phyloP scores from a whole-genome alignment of 1,140 invertebrate genomes.

The Cotesia typhae region DNA sequence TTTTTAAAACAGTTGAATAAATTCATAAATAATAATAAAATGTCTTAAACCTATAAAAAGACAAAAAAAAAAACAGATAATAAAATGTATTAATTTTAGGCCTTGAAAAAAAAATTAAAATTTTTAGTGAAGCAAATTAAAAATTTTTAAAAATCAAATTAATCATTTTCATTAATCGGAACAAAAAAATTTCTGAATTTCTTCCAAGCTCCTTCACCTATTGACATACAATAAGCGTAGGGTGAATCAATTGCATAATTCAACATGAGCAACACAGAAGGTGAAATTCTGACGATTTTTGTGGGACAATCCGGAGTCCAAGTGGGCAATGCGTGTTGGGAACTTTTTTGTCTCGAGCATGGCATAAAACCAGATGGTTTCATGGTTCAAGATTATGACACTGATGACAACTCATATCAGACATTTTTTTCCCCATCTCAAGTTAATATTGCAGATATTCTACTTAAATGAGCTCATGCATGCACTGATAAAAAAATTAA shows the following conservation, averaged over 20 bases:
- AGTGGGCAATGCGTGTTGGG: slow-evolving; percentile 73
- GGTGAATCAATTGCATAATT: neutral
- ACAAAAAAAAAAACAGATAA: too few species aligned
- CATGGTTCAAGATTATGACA: slow-evolving; percentile 32
- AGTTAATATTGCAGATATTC: slow-evolving; percentile 14
- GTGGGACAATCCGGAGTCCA: slow-evolving; percentile 77
- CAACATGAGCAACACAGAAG: slow-evolving; percentile 19
- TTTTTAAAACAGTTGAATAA: too few species aligned
- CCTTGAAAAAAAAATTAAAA: too few species aligned
- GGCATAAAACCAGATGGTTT: slow-evolving; percentile 71
- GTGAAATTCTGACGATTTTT: slow-evolving; percentile 71
- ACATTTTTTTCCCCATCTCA: slow-evolving; percentile 41
- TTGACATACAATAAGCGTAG: neutral
- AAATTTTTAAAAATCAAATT: too few species aligned
- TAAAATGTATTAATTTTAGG: too few species aligned
- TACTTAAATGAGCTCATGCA: neutral
- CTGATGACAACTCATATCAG: slow-evolving; percentile 32
- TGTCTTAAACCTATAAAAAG: too few species aligned
- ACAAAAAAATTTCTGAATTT: too few species aligned
- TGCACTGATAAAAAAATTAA: too few species aligned
- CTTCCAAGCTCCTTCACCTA: too few species aligned
- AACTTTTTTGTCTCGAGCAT: slow-evolving; percentile 76
- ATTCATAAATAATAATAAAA: too few species aligned
- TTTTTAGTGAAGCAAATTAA: too few species aligned
- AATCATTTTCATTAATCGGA: too few species aligned